Base-by-base conservation (phyloP, 2,888 invertebrate genomes). In the Thymelicus acteon region DNA sequence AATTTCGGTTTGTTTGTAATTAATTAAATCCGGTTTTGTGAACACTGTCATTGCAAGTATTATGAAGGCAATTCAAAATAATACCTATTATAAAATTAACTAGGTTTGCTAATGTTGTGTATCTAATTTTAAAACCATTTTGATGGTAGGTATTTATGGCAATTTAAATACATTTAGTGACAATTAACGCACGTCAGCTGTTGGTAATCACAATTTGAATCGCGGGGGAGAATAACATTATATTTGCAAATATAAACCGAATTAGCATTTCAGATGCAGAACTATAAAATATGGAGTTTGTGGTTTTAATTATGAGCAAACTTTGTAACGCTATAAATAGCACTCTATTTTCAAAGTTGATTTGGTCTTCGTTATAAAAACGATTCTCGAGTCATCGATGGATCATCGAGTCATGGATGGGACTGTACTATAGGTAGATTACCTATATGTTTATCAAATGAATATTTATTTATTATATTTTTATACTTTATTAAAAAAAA, bases 111-210 rank as follows among this genome's bases (percentile, higher is more conserved):
- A 12, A 57, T 31, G 57, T 67, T 19, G 52, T 60, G n/a, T 48
- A 54, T 65, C 40, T 60, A 60, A 71, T 19, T 60, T 61, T 61
- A 52, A 66, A 57, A 54, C 63, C n/a, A 61, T 66, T 61, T 31
- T 31, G 2, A 54, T 47, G 19, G 39, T 61, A 66, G 19, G 31
- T 66, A 61, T 60, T 73, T 75, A 75, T 74, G 73, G 73, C 73
- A 75, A 77, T 78, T 76, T 70, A 72, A 76, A 76, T 72, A 74
- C 77, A 77, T 72, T 79, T 75, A 72, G 72, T 64, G 74, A 76
- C 78, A 78, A 79, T 78, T 74, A 76, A 73, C 67, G 72, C 47
- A 73, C 77, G 78, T 77, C 81, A 80, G 79, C 78, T 81, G 81
- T 68, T 63, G 67, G 24, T 81, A 80, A 81, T 76, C 76, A 74